Evolutionary conservation across 2,113 vertebrate genomes (phyloP), one percentile per base, ranked within the genome.

Genomic region (Pionites leucogaster): DNA sequence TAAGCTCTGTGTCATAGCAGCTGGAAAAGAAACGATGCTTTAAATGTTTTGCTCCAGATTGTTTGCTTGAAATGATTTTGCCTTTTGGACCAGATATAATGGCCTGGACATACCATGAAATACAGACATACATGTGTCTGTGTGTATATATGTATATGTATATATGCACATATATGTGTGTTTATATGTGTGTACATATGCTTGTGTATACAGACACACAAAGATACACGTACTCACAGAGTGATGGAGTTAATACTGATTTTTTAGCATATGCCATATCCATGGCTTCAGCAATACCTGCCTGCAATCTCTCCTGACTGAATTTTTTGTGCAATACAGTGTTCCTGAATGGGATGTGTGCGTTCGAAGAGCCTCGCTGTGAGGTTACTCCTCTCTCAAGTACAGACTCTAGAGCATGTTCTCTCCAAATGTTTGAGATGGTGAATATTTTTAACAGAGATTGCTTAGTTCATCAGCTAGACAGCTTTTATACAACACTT

Each of bases 91-190:
- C 5, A 60, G 22, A 41, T 63, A 1, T 31, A 46, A 24, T 65
- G 29, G n/a, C 16, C n/a, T 65, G n/a, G 24, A 18, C 24, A 20
- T 39, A 7, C 7, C 17, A 8, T 25, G 29, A 35, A 79, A 65
- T 72, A 11, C 7, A 60, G 46, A 8, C 9, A 7, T 23, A 8
- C 2, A 0, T 4, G 27, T 25, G 2, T 44, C 3, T 29, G 6
- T 35, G 11, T 27, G 3, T 33, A 11, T 5, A 6, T 4, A 4
- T 9, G 14, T 12, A 4, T 23, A 1, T 20, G 1, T 25, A 4
- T 22, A 10, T 14, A 2, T 46, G 6, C 50, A 7, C 8, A 7
- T 16, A 4, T 24, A 1, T 31, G 7, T 27, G 8, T 27, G 9
- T 33, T 3, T 39, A 10, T 17, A 1, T 41, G 5, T 72, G 1